Evolutionary conservation across 2,113 vertebrate species (phyloP), one percentile per base, ranked within the genome.

Genomic region (Nesogale talazaci): DNA sequence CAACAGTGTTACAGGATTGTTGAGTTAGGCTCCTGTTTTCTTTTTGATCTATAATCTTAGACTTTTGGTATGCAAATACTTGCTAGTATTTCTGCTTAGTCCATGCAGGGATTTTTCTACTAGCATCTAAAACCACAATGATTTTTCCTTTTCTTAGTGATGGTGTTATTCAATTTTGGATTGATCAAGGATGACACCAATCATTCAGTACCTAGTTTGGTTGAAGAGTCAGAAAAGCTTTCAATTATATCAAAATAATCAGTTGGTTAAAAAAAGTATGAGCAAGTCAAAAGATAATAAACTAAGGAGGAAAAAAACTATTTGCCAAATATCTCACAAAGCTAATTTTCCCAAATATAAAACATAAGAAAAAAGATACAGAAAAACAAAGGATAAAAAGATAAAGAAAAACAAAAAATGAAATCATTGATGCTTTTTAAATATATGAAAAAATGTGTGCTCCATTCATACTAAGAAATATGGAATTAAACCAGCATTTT

Each of bases 281-380:
- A 90, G 34, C 84, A 52, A 91, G 56, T 70, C 38, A 95, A 88
- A 81, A 81, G 27, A 76, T 67, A 90, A 92, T 52, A 52, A 52
- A 52, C 46, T 52, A 52, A 61, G 59, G 22, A 23, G n/a, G n/a
- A 61, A 59, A 59, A 84, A 22, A 87, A 75, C 20, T 36, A 75
- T 20, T 70, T 78, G 46, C 34, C n/a, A 94, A 76, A 69, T 75
- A 29, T 34, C 23, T 72, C 56, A 31, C 20, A 42, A 77, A 77
- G 31, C 31, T 63, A 81, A 36, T 57, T 86, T 75, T 23, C 19
- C 34, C 46, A 17, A 56, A 83, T 69, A 94, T 9, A 90, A 80
- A 90, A 11, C 59, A 81, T 72, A 69, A 81, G 29, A 75, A 86
- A 88, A 91, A 67, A 76, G 5, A 57, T 17, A 83, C 10, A 52